phyloP scores from a whole-genome alignment of 2,797 vertebrate genomes.

The Acridotheres tristis region DNA sequence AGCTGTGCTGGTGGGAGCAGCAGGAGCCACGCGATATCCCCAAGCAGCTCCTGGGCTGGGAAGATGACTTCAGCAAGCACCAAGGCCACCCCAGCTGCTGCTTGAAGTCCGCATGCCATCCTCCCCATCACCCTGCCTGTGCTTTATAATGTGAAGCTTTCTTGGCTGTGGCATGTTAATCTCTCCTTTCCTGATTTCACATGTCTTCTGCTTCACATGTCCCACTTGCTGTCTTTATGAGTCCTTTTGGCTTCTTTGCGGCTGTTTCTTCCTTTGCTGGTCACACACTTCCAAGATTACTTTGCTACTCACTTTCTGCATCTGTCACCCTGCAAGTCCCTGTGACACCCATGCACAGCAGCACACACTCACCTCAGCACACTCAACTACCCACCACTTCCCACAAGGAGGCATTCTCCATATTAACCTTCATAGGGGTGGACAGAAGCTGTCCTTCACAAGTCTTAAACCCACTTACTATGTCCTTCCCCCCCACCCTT shows the following conservation, averaged over 20 bases:
- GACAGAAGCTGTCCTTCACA: neutral
- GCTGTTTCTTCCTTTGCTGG: neutral
- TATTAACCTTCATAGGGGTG: neutral
- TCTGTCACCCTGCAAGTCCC: neutral
- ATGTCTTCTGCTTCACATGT: neutral
- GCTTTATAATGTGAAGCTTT: neutral
- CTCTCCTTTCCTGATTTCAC: neutral
- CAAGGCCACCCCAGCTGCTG: conserved; percentile 49
- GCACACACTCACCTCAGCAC: neutral
- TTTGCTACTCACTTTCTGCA: neutral
- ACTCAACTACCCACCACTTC: fast-evolving
- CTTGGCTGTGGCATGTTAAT: neutral
- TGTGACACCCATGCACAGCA: neutral
- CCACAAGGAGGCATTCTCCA: neutral
- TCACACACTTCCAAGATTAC: neutral
- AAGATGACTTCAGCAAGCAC: neutral
- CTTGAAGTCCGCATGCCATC: conserved; percentile 39
- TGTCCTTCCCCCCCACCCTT: fast-evolving
- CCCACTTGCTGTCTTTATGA: neutral
- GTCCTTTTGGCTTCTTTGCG: neutral
- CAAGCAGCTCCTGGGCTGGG: neutral
- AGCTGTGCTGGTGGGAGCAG: neutral
- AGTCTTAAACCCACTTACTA: neutral
- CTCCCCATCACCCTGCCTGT: neutral
- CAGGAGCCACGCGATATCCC: neutral